Percentiles rank a stretch among this genome's conserved stretches.
phyloP scores from a whole-genome alignment of 2,113 vertebrate species.

The Ageneiosus marmoratus region DNA sequence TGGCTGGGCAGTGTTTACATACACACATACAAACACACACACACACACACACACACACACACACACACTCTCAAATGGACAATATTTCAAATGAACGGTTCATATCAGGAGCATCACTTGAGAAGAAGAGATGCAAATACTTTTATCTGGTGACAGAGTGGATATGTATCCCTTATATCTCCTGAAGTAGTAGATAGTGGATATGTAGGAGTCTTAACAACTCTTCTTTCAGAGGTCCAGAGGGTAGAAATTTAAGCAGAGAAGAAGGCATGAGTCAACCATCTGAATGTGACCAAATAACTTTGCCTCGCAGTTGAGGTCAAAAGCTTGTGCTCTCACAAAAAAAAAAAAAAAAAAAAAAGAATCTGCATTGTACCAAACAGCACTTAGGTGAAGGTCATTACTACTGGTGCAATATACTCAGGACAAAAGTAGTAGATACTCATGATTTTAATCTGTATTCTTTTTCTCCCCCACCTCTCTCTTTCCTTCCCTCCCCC shows the following conservation, averaged over 20 bases:
- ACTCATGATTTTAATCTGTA: not conserved
- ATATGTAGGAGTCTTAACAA: constrained; percentile 3
- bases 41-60: too few species aligned
- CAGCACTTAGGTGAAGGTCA: not conserved
- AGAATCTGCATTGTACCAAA: not conserved
- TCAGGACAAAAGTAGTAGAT: not conserved
- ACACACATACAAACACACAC: too few species aligned
- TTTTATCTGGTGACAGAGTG: not conserved
- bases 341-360: not conserved
- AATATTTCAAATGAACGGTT: not conserved
- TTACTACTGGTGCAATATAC: not conserved
- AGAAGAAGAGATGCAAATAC: not conserved
- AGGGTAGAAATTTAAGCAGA: not conserved
- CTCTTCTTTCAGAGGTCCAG: not conserved
- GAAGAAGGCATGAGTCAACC: not conserved
- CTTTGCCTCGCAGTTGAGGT: not conserved
- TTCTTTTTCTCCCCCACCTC: too few species aligned
- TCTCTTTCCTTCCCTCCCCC: too few species aligned
- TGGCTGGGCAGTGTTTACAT: too few species aligned
- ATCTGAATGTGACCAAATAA: not conserved
- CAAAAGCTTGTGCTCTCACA: not conserved
- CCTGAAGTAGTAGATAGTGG: not conserved
- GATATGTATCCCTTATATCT: not conserved
- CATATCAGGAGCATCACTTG: not conserved
- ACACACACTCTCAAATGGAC: too few species aligned